A percentile compares a stretch with the other conserved stretches of the same genome.
Evolutionary conservation across 2,113 vertebrate genomes (phyloP).

Genomic region (Gallinago paraguaiae): DNA sequence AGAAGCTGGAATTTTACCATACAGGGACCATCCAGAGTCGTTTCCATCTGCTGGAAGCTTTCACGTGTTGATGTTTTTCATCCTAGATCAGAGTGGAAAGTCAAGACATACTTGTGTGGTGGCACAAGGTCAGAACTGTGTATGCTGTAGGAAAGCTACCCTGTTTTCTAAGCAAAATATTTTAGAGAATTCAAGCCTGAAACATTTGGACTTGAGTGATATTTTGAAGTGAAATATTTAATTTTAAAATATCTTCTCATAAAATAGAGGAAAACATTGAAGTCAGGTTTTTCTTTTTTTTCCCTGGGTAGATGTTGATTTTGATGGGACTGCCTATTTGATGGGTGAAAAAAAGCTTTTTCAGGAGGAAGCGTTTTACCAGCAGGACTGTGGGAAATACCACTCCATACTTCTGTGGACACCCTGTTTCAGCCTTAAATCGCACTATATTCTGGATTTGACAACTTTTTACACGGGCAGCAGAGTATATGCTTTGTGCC

Average conservation of each 20-base stretch:
- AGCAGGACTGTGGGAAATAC: neutral
- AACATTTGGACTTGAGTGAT: neutral
- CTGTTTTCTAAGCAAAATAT: neutral
- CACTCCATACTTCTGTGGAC: accelerated
- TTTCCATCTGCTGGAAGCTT: neutral
- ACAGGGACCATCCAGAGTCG: accelerated
- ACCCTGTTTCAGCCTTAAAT: neutral
- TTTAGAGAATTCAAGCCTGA: neutral
- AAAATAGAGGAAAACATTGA: neutral
- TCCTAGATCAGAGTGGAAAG: neutral
- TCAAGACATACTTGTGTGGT: neutral
- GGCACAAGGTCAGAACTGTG: neutral
- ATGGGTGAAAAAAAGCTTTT: neutral
- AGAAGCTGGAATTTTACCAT: neutral
- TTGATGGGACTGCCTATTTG: neutral
- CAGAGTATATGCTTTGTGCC: accelerated
- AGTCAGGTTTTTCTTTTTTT: neutral
- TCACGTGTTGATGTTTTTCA: neutral
- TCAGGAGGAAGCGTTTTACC: neutral
- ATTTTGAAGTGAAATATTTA: neutral
- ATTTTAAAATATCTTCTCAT: neutral
- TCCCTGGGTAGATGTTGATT: neutral
- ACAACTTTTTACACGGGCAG: accelerated
- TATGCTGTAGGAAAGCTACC: neutral
- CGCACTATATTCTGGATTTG: accelerated